Percentiles rank a stretch among this genome's conserved stretches.
phyloP scores from a whole-genome alignment of 2,888 invertebrate species.

The Pollenia amentaria region DNA sequence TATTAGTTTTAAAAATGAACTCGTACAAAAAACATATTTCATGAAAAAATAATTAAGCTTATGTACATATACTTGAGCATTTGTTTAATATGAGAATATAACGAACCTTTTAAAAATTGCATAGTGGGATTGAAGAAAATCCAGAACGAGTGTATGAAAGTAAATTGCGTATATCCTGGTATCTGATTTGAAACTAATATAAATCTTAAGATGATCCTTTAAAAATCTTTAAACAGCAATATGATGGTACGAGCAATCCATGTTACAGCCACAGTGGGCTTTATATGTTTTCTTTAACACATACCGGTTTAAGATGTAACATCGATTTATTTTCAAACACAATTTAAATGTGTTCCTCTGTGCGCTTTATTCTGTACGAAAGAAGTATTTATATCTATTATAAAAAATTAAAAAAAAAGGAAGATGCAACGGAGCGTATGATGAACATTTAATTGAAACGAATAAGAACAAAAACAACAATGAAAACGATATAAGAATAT shows the following conservation, averaged over 20 bases:
- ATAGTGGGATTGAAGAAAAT: too few species aligned
- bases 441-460: constrained; percentile 70
- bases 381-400: neutral
- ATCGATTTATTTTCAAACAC: too few species aligned
- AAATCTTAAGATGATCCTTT: too few species aligned
- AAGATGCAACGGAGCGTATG: constrained; percentile 60
- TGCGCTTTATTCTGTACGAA: neutral
- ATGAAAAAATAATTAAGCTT: constrained; percentile 36
- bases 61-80: constrained; percentile 13
- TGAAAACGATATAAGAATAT: constrained; percentile 1
- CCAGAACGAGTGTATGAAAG: too few species aligned
- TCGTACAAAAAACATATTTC: constrained; percentile 2
- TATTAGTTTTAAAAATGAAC: neutral
- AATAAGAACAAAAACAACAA: neutral
- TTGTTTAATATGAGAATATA: neutral
- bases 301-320: too few species aligned
- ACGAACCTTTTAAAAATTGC: too few species aligned
- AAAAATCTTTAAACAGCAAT: too few species aligned
- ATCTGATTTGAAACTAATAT: too few species aligned
- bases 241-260: too few species aligned
- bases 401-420: constrained; percentile 11
- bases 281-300: too few species aligned
- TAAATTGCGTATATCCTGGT: too few species aligned
- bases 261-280: too few species aligned
- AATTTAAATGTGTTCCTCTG: neutral